Evolutionary conservation across 2,797 vertebrate genomes (phyloP), one percentile per base, ranked within the genome.

Genomic region (Arctocebus calabarensis): DNA sequence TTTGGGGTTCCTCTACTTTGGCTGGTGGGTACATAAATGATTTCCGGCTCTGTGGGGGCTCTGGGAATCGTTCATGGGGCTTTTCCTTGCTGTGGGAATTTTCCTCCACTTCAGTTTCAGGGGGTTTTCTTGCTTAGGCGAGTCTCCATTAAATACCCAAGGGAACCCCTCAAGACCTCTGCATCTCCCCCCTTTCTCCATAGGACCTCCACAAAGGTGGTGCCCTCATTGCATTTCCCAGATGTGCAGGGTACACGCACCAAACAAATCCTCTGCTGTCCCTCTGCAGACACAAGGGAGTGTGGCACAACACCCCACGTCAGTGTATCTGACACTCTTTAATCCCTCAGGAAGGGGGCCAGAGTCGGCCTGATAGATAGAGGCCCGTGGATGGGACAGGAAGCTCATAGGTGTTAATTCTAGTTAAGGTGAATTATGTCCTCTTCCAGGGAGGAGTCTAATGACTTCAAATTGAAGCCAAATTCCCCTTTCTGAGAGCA

Each of bases 211-310:
- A 11, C 10, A 22, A 55, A 84, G 78, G 66, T 14, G 29, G 20
- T 10, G 34, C 4, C 29, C 22, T 61, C 2, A 0, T 1, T 4
- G 9, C 3, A 14, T 59, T 29, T 66, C 59, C 40, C 57, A 84
- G 71, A 68, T 17, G 11, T 45, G 16, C 0, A 6, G 3, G 62
- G 55, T 7, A 1, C 20, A 7, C 25, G 29, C 3, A 12, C 22
- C 12, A 5, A 16, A 25, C 4, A 6, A 4, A 16, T 22, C 20
- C 25, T 40, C 13, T 12, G 5, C 32, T 6, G 0, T 12, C 13
- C 52, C 32, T 79, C 37, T 5, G 27, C 40, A 40, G 86, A 61
- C 37, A 55, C 40, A 16, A n/a, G 87, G n/a, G 61, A 40, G 75
- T 34, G 52, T 20, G 20, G 22, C 6, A 1, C n/a, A 20, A 37